phyloP scores from a whole-genome alignment of 1,140 invertebrate species.

The Coboldia fuscipes region DNA sequence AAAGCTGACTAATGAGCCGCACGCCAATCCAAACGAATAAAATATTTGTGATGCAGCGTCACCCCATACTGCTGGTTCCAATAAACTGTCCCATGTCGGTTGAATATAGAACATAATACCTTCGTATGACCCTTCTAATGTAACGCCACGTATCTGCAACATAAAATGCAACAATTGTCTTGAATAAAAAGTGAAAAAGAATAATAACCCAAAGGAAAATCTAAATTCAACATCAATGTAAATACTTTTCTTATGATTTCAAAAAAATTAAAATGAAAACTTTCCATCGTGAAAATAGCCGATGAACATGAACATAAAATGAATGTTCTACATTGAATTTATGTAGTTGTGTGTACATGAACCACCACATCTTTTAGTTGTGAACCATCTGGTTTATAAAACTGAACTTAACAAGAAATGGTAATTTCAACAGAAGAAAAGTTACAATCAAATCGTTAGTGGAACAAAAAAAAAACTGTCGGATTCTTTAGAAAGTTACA shows the following conservation, averaged over 20 bases:
- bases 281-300: too few relatives aligned
- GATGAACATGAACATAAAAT: too few relatives aligned
- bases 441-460: too few relatives aligned
- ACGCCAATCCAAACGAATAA: constrained; percentile 44
- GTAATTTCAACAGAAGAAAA: too few relatives aligned
- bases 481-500: too few relatives aligned
- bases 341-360: constrained; percentile 66
- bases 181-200: neutral
- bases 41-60: constrained; percentile 49
- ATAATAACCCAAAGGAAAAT: neutral
- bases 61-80: constrained; percentile 29
- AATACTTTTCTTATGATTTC: too few relatives aligned
- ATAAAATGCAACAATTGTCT: neutral
- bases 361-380: constrained; percentile 67
- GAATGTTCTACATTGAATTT: too few relatives aligned
- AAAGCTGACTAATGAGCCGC: constrained; percentile 48
- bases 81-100: constrained; percentile 30
- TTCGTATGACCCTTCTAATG: constrained; percentile 42
- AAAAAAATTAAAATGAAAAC: too few relatives aligned
- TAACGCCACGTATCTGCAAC: constrained; percentile 40
- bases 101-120: constrained; percentile 56
- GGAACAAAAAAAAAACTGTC: too few relatives aligned
- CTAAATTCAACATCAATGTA: neutral
- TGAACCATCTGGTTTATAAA: constrained; percentile 69
- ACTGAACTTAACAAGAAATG: too few relatives aligned